These are phyloP conservation scores for Plusia festucae DNA, from an alignment of 2,888 invertebrate genomes.

Conservation along the genomic window DNA sequence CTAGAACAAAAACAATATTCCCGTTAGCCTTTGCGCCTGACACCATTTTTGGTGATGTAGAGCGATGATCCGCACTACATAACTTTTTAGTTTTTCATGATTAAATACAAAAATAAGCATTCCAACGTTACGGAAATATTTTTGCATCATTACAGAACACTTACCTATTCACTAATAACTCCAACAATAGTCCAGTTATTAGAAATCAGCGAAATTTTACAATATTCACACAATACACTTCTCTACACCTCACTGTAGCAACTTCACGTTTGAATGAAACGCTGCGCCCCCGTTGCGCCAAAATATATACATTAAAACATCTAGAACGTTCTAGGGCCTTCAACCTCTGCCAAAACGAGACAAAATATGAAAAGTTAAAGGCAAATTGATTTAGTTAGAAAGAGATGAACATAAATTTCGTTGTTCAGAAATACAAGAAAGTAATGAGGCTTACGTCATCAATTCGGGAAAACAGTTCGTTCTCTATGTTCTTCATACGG, in stretches of 20 bases:
- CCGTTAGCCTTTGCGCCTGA: slow-evolving; percentile 72
- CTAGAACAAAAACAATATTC: slow-evolving; percentile 80
- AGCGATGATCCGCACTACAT: slow-evolving; percentile 68
- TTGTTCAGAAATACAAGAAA: slow-evolving; percentile 69
- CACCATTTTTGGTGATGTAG: slow-evolving; percentile 87
- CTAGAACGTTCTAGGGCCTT: slow-evolving; percentile 92
- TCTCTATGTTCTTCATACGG: slow-evolving; percentile 43
- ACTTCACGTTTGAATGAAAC: slow-evolving; percentile 88
- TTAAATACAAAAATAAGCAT: slow-evolving; percentile 21
- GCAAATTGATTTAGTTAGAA: slow-evolving; percentile 60
- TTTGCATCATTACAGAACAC: slow-evolving; percentile 55
- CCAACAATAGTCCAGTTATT: slow-evolving; percentile 66
- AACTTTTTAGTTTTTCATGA: slow-evolving; percentile 51
- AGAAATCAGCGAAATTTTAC: slow-evolving; percentile 65
- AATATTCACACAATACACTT: slow-evolving; percentile 79
- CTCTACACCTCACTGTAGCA: slow-evolving; percentile 79
- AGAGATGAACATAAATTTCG: slow-evolving; percentile 83
- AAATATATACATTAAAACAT: slow-evolving; percentile 91
- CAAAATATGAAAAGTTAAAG: slow-evolving; percentile 58
- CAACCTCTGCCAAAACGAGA: slow-evolving; percentile 75
- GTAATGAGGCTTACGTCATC: slow-evolving; percentile 55
- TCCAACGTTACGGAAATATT: slow-evolving; percentile 17
- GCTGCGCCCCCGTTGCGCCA: slow-evolving; percentile 88
- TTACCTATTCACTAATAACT: slow-evolving; percentile 67
- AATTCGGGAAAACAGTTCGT: slow-evolving; percentile 54